Conservation (phyloP, 2,797 vertebrate species). For the Remorina albescens region DNA sequence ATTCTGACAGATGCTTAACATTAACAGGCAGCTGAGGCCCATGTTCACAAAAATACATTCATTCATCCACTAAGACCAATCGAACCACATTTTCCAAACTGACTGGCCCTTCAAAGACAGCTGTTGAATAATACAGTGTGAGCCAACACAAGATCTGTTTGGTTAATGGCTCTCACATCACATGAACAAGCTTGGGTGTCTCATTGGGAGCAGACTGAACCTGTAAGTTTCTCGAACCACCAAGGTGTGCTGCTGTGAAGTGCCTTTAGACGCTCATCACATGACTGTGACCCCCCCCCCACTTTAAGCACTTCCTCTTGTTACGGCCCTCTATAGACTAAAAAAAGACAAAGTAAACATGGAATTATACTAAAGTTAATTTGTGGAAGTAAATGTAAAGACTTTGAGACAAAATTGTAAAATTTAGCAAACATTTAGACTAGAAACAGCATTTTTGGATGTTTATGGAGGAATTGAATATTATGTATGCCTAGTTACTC, state of each 20-base stretch:
- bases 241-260: not conserved
- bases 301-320: not conserved
- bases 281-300: no score
- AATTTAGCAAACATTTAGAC: not conserved
- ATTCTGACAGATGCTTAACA: not conserved
- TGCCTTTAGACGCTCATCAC: not conserved
- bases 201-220: constrained; percentile 8
- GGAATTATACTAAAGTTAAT: not conserved
- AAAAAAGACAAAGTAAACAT: not conserved
- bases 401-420: not conserved
- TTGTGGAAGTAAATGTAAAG: not conserved
- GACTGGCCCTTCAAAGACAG: constrained; percentile 7
- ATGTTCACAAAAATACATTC: not conserved
- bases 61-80: not conserved
- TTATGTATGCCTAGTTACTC: not conserved
- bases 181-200: constrained; percentile 2
- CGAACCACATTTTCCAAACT: not conserved
- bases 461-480: not conserved
- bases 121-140: not conserved
- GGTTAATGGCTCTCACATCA: constrained; percentile 28
- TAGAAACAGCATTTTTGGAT: not conserved
- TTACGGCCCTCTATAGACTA: not conserved
- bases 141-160: constrained; percentile 21
- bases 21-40: not conserved
- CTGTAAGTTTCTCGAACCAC: constrained; percentile 17